Conservation (phyloP, 37 sponge, comb jelly and placozoan species). For the Cliona cf. orientalis region DNA sequence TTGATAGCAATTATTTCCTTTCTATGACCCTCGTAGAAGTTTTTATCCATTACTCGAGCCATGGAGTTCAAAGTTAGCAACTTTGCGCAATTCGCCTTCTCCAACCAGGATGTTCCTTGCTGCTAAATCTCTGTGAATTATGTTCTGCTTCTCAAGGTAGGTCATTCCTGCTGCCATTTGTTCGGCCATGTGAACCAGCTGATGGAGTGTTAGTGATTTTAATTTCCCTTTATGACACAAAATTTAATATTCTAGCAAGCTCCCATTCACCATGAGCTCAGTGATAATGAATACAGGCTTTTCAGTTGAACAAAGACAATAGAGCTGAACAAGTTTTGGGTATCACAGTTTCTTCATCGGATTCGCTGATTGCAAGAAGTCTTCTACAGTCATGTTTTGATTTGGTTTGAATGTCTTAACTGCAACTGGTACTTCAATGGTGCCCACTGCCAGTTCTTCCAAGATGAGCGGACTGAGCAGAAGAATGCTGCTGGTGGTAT, state of each 20-base stretch:
- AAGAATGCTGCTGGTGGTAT: too few relatives aligned
- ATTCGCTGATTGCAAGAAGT: constrained; percentile 93
- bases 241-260: constrained; percentile 92
- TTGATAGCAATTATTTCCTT: constrained; percentile 98
- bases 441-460: too few relatives aligned
- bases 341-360: constrained; percentile 96
- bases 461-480: too few relatives aligned
- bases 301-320: constrained; percentile 92
- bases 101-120: constrained; percentile 97
- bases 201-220: constrained; percentile 66
- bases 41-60: constrained; percentile 91
- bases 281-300: constrained; percentile 96
- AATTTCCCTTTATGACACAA: constrained; percentile 85
- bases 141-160: constrained; percentile 91
- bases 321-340: constrained; percentile 96
- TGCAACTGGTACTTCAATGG: too few relatives aligned
- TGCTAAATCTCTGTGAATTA: constrained; percentile 96
- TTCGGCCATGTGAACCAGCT: constrained; percentile 87
- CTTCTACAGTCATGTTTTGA: constrained; percentile 89
- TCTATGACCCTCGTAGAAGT: constrained; percentile 84
- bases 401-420: constrained; percentile 96
- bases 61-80: constrained; percentile 98
- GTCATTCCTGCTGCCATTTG: constrained; percentile 96
- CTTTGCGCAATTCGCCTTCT: constrained; percentile 87
- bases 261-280: constrained; percentile 96